Evolutionary conservation across 2,797 vertebrate species (phyloP).

Genomic region (Chloroceryle inda): DNA sequence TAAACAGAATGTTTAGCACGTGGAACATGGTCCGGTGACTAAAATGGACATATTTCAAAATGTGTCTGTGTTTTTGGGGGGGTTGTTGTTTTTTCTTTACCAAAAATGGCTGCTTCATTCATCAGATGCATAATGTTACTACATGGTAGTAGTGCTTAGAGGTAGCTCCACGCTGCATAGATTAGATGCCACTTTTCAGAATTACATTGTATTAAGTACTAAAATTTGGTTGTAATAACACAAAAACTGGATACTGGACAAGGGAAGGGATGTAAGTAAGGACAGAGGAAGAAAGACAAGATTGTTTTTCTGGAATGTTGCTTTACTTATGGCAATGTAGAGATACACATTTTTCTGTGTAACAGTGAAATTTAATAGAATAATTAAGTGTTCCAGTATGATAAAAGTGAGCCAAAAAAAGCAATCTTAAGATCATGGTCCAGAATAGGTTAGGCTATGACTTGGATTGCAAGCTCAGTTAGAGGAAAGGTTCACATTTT

Average conservation of each 20-base stretch:
- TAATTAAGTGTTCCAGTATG: neutral
- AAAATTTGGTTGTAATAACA: neutral
- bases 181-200: neutral
- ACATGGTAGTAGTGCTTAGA: neutral
- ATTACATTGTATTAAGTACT: neutral
- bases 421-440: neutral
- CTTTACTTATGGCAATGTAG: neutral
- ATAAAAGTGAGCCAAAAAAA: slow-evolving; percentile 20
- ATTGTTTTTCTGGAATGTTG: neutral
- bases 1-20: slow-evolving; percentile 40
- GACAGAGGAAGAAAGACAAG: neutral
- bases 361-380: neutral
- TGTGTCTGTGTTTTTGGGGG: no score
- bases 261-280: neutral
- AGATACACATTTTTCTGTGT: neutral
- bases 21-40: neutral
- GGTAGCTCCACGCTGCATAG: neutral
- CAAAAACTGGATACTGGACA: neutral
- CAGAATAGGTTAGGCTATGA: neutral
- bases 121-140: neutral
- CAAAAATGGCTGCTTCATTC: neutral
- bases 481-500: neutral
- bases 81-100: neutral
- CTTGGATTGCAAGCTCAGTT: neutral
- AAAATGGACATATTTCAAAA: neutral